Evolutionary conservation across 2,113 vertebrate species (phyloP).

Genomic region (Notechis scutatus): DNA sequence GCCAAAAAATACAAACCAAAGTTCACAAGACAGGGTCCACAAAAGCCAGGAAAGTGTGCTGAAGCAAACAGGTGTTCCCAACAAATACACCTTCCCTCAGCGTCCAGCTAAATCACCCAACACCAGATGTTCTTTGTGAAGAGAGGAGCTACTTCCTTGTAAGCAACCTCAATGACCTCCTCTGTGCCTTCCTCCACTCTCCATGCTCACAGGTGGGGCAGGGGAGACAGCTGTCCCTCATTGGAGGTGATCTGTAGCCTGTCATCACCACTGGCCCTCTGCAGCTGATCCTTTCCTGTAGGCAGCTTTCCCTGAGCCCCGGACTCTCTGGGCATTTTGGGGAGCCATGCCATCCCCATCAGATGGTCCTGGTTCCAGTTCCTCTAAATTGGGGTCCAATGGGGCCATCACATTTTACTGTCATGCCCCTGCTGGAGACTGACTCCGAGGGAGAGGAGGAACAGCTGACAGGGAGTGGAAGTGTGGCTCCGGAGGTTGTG

Average conservation of each 20-base stretch:
- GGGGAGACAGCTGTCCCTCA: background rate
- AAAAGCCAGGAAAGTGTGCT: background rate
- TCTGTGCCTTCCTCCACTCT: background rate
- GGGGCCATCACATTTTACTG: background rate
- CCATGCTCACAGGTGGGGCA: background rate
- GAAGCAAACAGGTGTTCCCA: background rate
- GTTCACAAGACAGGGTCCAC: background rate
- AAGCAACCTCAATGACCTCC: background rate
- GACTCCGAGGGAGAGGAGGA: too few relatives aligned
- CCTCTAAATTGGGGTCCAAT: background rate
- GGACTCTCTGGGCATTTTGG: background rate
- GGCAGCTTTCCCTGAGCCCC: background rate
- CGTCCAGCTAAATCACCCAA: background rate
- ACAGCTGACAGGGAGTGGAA: too few relatives aligned
- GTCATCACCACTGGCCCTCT: background rate
- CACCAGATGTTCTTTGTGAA: background rate
- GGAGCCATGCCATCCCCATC: background rate
- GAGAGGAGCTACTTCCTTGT: background rate
- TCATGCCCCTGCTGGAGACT: too few relatives aligned
- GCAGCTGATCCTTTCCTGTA: background rate
- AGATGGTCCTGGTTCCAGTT: background rate
- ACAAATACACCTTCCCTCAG: background rate
- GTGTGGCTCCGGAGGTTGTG: too few relatives aligned
- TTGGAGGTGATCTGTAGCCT: background rate
- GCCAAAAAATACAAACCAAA: background rate